Conservation (phyloP, 2,797 vertebrate genomes). For the Hylomyscus alleni region DNA sequence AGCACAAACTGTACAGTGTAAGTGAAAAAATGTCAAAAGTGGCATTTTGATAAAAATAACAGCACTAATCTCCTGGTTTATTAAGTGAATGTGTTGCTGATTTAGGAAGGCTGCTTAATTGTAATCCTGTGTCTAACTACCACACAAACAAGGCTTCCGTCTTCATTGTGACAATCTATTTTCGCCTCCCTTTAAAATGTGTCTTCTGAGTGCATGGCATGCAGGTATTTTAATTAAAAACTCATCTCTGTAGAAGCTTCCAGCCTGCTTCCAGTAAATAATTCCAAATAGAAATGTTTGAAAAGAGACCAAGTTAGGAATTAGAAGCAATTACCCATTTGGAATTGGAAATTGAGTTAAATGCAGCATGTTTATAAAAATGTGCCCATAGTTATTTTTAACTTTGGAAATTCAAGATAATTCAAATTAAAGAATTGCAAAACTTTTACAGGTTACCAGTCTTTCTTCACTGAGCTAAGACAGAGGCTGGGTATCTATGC, state of each 20-base stretch:
- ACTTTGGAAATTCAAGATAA: conserved; percentile 81
- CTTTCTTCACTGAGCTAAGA: background rate
- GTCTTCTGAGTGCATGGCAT: conserved; percentile 25
- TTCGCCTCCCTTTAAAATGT: conserved; percentile 71
- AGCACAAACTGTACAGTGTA: background rate
- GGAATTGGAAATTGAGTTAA: conserved; percentile 75
- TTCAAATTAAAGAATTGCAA: conserved; percentile 58
- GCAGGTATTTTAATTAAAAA: conserved; percentile 77
- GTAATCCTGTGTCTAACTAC: conserved; percentile 62
- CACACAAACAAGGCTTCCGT: conserved; percentile 49
- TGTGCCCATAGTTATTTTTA: conserved; percentile 76
- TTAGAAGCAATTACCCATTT: conserved; percentile 74
- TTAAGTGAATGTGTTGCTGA: conserved; percentile 36
- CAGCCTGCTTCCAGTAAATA: conserved; percentile 73
- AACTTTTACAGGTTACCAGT: conserved; percentile 16
- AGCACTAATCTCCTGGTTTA: conserved; percentile 43
- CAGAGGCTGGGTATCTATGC: conserved; percentile 33
- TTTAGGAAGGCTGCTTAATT: conserved; percentile 57
- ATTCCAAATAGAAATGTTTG: conserved; percentile 69
- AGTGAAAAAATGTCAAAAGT: conserved; percentile 14
- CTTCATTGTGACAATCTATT: conserved; percentile 43
- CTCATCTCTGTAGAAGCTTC: conserved; percentile 56
- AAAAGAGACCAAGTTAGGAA: conserved; percentile 68
- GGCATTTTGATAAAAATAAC: conserved; percentile 54
- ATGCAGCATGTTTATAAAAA: conserved; percentile 67